Base-by-base conservation (phyloP, 1,140 invertebrate species). In the Pseudobourletiella spinata region DNA sequence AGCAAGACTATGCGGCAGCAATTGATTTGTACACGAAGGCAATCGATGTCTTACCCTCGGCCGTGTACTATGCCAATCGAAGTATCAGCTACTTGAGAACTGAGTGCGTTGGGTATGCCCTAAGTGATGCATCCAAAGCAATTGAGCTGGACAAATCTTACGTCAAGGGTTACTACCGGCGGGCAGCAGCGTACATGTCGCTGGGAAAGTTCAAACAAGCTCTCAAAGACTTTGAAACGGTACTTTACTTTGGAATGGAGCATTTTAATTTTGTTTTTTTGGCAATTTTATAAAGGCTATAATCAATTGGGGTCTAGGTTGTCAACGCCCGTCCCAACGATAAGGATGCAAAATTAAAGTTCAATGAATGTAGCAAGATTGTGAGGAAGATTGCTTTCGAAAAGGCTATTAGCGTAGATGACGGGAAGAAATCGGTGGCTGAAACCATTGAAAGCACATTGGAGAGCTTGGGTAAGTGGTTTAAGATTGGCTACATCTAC, bases 171-270 rank as follows among this genome's bases (percentile, higher is more conserved):
- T 89, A 88, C 71, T 99, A 98, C 76, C 86, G 97, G 73, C 80
- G 95, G 74, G 96, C 96, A 0, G 91, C 90, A 0, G 89, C 95
- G 35, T 84, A 96, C 71, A 98, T 99, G 95, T 92, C 94, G 28
- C 76, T 99, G 68, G 94, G 95, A 64, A 98, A 97, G 79, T 98
- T 95, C 74, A 98, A 97, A 79, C 77, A 89, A 74, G 96, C 97
- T 1, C 80, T 98, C 50, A 91, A 87, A 76, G 95, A 99, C 79
- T 98, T 93, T 79, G 92, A 98, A 83, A 86, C 88, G 75, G 94
- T 75, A 74, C 74, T 52, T 61, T 55, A 22, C 42, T 1, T 8
- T 59, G 79, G 22, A 25, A 22, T 55, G 20, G 50, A 55, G 30
- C 51, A 26, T 18, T 67, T 26, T 50, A 6, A 56, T 11, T 58